These are phyloP conservation scores for Andrena cerasifolii DNA, from an alignment of 1,140 invertebrate genomes.

Conservation along the genomic window DNA sequence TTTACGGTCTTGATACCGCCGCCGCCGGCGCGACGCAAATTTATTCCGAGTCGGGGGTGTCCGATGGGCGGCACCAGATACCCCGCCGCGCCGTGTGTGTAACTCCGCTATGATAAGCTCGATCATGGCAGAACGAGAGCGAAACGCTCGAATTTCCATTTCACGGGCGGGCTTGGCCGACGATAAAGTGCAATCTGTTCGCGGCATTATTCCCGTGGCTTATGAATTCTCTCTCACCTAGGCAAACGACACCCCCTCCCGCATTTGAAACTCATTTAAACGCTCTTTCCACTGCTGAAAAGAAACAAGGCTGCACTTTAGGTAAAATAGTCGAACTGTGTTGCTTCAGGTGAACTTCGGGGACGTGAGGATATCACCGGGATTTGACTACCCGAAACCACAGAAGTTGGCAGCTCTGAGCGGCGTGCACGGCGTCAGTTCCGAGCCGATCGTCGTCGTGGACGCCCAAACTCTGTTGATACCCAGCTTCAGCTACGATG, in stretches of 20 bases:
- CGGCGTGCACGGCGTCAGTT: slow-evolving; percentile 92
- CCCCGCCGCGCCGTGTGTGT: neutral
- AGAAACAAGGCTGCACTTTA: no score
- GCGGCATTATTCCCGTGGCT: slow-evolving; percentile 22
- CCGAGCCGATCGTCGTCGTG: slow-evolving; percentile 92
- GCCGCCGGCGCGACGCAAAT: slow-evolving; percentile 30
- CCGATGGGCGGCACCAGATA: slow-evolving; percentile 11
- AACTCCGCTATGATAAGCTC: slow-evolving; percentile 37
- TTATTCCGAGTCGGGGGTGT: slow-evolving; percentile 27
- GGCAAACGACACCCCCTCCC: no score
- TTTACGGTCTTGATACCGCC: slow-evolving; percentile 30
- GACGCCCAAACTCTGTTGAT: slow-evolving; percentile 95
- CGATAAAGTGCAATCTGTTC: slow-evolving; percentile 38
- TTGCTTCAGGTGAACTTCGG: slow-evolving; percentile 92
- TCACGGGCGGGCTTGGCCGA: neutral
- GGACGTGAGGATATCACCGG: slow-evolving; percentile 90
- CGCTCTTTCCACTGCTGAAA: no score
- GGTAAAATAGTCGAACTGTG: no score
- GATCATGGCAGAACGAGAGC: slow-evolving; percentile 29
- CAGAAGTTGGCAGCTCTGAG: slow-evolving; percentile 89
- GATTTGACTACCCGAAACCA: slow-evolving; percentile 91
- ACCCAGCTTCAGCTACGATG: slow-evolving; percentile 94
- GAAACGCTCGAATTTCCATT: slow-evolving; percentile 35
- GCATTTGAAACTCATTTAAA: no score
- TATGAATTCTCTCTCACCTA: slow-evolving; percentile 7